Base-by-base conservation (phyloP, 2,888 invertebrate genomes). In the Ennomos erosarius region DNA sequence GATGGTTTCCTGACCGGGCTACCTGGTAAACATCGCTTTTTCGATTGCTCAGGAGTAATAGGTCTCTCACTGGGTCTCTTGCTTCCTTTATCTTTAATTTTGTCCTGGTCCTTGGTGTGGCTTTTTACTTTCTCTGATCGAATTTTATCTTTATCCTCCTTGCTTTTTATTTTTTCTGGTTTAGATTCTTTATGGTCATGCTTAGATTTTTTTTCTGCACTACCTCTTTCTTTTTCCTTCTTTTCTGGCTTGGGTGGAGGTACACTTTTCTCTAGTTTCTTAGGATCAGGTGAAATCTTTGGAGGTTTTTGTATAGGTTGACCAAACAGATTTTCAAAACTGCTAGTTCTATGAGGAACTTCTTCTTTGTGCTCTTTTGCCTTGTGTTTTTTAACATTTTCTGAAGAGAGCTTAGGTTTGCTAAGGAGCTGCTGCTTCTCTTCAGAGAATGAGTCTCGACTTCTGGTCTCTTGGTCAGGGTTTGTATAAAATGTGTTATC, bases 271-370 rank as follows among this genome's bases (percentile, higher is more conserved):
- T 86, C 86, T 52, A 80, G 78, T 78, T 94, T 95, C 71, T 94
- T 95, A 34, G 93, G 93, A 64, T 95, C 96, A 10, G 95, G 94
- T 8, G 95, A 95, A 36, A 94, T 90, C 87, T 96, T 96, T 3
- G 94, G 91, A 38, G 95, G 95, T 79, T 97, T 97, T 59, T 95
- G 95, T 70, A 98, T 95, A 0, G 97, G 97, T 16, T 96, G 93
- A 0, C 98, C 98, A 90, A 98, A 98, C 43, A 98, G 88, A 72
- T 95, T 96, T 48, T 95, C 95, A 85, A 98, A 98, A 63, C 95
- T 94, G 74, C 94, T 94, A 8, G 91, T 87, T 79, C 93, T 94
- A 16, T 90, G 90, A 43, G 93, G 88, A 46, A 93, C 83, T 71
- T 94, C 94, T 67, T 93, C 84, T 67, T 94, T 93, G 65, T 87